Evolutionary conservation across 1,140 invertebrate species (phyloP).

Genomic region (Hyposmocoma kahamanoa): DNA sequence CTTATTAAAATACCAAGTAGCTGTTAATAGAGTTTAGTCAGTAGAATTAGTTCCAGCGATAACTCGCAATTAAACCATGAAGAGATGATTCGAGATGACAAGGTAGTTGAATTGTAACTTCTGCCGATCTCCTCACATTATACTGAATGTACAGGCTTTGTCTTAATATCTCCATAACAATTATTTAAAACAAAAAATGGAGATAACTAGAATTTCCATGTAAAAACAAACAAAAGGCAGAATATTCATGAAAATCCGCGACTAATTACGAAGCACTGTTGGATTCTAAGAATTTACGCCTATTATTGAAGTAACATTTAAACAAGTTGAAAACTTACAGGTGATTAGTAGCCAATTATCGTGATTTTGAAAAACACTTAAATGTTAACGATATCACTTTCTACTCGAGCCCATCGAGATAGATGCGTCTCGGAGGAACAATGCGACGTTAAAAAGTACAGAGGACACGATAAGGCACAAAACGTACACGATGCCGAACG

Average conservation of each 20-base stretch:
- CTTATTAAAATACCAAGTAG: too few relatives aligned
- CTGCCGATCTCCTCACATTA: slow-evolving; percentile 47
- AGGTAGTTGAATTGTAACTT: slow-evolving; percentile 47
- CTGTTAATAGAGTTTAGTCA: too few relatives aligned
- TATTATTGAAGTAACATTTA: too few relatives aligned
- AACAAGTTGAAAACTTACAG: too few relatives aligned
- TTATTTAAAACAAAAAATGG: slow-evolving; percentile 54
- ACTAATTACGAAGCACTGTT: slow-evolving; percentile 30
- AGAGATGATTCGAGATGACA: slow-evolving; percentile 25
- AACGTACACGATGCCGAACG: slow-evolving; percentile 23
- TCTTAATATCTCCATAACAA: slow-evolving; percentile 63
- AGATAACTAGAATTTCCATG: slow-evolving; percentile 45
- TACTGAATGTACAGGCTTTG: too few relatives aligned
- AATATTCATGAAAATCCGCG: slow-evolving; percentile 43
- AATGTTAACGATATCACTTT: slow-evolving; percentile 22
- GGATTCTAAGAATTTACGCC: too few relatives aligned
- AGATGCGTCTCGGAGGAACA: slow-evolving; percentile 27
- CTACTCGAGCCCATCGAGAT: slow-evolving; percentile 20
- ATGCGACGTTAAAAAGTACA: slow-evolving; percentile 17
- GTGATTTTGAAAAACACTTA: slow-evolving; percentile 6
- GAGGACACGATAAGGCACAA: slow-evolving; percentile 35
- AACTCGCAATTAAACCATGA: neutral
- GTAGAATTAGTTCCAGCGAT: slow-evolving; percentile 22
- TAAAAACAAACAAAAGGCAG: slow-evolving; percentile 26
- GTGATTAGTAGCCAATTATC: too few relatives aligned